Base-by-base conservation (phyloP, 2,888 invertebrate species). In the Cinara cedri region DNA sequence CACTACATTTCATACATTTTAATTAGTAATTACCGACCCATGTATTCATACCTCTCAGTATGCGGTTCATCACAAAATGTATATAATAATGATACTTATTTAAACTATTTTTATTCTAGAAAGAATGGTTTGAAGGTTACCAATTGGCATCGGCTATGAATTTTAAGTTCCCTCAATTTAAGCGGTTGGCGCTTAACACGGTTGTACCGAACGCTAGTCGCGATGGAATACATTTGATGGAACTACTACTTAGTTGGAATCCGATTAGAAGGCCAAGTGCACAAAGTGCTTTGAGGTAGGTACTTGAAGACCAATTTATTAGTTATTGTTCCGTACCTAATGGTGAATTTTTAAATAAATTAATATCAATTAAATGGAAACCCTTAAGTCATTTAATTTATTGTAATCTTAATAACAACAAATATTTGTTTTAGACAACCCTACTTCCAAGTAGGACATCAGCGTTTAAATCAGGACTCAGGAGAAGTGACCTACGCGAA, bases 41-140 rank as follows among this genome's bases (percentile, higher is more conserved):
- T n/a, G n/a, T n/a, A n/a, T n/a, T n/a, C n/a, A n/a, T n/a, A n/a
- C n/a, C n/a, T n/a, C n/a, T n/a, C n/a, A n/a, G n/a, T n/a, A 34
- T 6, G 34, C 34, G 6, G 34, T 34, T 4, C 34, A 34, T 34
- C 6, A 34, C 34, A 34, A 34, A 34, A 34, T 6, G 34, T 34
- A 34, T n/a, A n/a, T 34, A 34, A 34, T 34, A 6, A 55, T 21
- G 11, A 44, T 1, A 65, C 34, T 63, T 72, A n/a, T n/a, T n/a
- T n/a, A n/a, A n/a, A n/a, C n/a, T 42, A 46, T 46, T 81, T 81
- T 81, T 81, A 82, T 84, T 85, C 34, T 83, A 94, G 91, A 92
- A 90, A 83, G 93, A 94, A 82, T 99, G 98, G 98, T 91, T 95
- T 1, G 98, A 98, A 85, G 98, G 98, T 6, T 94, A 93, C 86